Conservation (phyloP, 2,888 invertebrate genomes). For the Melanostoma mellinum region DNA sequence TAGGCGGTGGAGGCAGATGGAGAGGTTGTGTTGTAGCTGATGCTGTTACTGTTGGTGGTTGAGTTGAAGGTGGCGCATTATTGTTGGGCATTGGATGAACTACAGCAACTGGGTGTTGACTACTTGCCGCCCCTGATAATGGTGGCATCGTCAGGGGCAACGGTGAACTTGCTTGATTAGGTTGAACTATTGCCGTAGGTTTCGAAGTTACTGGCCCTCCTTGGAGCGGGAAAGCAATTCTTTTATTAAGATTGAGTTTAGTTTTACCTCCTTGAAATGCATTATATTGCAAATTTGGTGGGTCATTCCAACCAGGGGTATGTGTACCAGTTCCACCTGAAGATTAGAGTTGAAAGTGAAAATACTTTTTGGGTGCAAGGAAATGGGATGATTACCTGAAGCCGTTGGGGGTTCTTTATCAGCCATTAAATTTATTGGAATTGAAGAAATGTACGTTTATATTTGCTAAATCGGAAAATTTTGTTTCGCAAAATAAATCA, state of each 20-base stretch:
- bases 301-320: slow-evolving; percentile 81
- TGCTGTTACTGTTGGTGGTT: slow-evolving; percentile 50
- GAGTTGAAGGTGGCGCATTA: slow-evolving; percentile 54
- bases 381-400: slow-evolving; percentile 25
- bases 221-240: slow-evolving; percentile 80
- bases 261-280: slow-evolving; percentile 76
- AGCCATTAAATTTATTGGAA: slow-evolving; percentile 43
- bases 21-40: slow-evolving; percentile 51
- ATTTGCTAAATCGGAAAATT: slow-evolving; percentile 52
- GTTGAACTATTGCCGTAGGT: slow-evolving; percentile 77
- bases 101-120: slow-evolving; percentile 76
- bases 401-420: slow-evolving; percentile 63
- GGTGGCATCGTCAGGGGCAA: slow-evolving; percentile 72
- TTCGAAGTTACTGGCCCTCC: slow-evolving; percentile 74
- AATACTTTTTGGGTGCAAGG: not conserved
- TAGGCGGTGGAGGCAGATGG: slow-evolving; percentile 51
- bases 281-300: slow-evolving; percentile 78
- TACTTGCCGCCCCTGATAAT: slow-evolving; percentile 54
- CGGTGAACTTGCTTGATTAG: slow-evolving; percentile 74
- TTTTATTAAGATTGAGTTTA: slow-evolving; percentile 80
- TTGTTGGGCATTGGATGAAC: slow-evolving; percentile 76
- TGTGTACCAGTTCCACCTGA: slow-evolving; percentile 79
- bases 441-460: slow-evolving; percentile 37
- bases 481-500: slow-evolving; percentile 72
- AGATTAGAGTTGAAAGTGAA: not conserved